A percentile compares a stretch with the other conserved stretches of the same genome.
Conservation (phyloP, 2,888 invertebrate genomes). For the Synergus japonicus region DNA sequence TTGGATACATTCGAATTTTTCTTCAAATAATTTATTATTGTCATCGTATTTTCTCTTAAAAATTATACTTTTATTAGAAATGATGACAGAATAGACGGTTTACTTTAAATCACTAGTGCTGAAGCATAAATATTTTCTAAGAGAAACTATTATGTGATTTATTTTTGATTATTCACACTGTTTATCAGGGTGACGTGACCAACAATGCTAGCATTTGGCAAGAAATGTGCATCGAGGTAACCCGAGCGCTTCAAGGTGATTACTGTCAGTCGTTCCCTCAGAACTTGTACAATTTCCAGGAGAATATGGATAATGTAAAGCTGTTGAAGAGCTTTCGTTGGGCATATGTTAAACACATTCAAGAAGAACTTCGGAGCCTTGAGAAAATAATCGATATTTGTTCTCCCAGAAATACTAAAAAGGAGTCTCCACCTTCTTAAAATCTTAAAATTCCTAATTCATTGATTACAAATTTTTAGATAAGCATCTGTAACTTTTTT, state of each 20-base stretch:
- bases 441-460: not conserved
- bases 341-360: conserved; percentile 78
- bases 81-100: no score
- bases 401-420: conserved; percentile 16
- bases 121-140: no score
- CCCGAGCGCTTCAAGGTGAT: conserved; percentile 63
- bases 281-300: conserved; percentile 63
- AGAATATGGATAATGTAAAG: conserved; percentile 71
- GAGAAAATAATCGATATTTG: conserved; percentile 38
- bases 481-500: conserved; percentile 14
- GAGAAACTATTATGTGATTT: not conserved
- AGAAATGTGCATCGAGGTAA: conserved; percentile 69
- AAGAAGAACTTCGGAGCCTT: conserved; percentile 75
- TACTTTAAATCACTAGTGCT: not conserved
- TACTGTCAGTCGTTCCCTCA: conserved; percentile 60
- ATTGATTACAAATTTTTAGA: not conserved
- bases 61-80: no score
- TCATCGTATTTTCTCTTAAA: not conserved
- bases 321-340: conserved; percentile 77
- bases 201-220: conserved; percentile 45
- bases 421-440: conserved; percentile 17
- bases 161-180: not conserved
- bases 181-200: conserved; percentile 15
- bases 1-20: not conserved
- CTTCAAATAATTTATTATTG: not conserved